Conservation (phyloP, 53 echinoderm and acorn worm genomes). For the Apostichopus leukothele region DNA sequence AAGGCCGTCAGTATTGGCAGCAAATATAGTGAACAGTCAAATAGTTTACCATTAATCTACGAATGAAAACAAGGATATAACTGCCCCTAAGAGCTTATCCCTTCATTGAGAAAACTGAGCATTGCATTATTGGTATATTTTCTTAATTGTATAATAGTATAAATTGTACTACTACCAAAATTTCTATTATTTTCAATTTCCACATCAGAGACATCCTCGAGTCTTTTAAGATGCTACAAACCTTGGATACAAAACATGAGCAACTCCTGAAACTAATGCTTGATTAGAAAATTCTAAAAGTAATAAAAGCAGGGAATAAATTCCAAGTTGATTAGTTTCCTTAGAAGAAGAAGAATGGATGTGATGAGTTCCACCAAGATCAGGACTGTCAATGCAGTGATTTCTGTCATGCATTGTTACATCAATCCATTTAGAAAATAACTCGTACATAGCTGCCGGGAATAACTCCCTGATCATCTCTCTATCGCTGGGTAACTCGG, state of each 20-base stretch:
- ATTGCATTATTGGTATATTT: too few species aligned
- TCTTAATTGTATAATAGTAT: too few species aligned
- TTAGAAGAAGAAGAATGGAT: neutral
- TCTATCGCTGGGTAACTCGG: slow-evolving; percentile 21
- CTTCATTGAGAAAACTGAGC: too few species aligned
- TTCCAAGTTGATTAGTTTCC: neutral
- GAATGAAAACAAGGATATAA: too few species aligned
- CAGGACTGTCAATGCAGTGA: neutral
- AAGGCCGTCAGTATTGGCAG: too few species aligned
- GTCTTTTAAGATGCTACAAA: slow-evolving; percentile 3
- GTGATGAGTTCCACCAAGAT: too few species aligned
- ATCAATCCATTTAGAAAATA: slow-evolving; percentile 21
- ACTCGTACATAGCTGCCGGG: slow-evolving; percentile 21
- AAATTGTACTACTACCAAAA: too few species aligned
- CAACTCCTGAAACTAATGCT: slow-evolving; percentile 47
- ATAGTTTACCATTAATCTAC: too few species aligned
- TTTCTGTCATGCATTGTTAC: neutral
- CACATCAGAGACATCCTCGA: too few species aligned
- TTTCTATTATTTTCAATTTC: too few species aligned
- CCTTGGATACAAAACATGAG: slow-evolving; percentile 43
- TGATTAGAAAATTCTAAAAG: slow-evolving; percentile 42
- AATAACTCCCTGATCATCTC: slow-evolving; percentile 22
- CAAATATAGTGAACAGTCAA: too few species aligned
- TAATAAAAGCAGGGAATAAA: slow-evolving; percentile 28
- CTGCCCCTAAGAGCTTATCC: too few species aligned